Evolutionary conservation across 2,113 vertebrate species (phyloP).

Genomic region (Hymenochirus boettgeri): DNA sequence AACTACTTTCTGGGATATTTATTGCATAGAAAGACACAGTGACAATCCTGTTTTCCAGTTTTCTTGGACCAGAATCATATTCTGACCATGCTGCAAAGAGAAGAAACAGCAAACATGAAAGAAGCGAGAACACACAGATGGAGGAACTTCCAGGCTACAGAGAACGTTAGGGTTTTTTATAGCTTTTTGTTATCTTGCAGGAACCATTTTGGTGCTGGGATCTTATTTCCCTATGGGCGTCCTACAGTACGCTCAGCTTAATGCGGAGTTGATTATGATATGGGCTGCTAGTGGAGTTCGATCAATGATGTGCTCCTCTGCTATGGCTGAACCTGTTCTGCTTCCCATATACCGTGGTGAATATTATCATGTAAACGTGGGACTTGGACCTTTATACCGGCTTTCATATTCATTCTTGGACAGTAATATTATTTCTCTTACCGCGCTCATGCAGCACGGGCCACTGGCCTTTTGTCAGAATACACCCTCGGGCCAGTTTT

Average conservation of each 20-base stretch:
- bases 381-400: constrained; percentile 45
- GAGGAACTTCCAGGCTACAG: too few species aligned
- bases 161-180: constrained; percentile 58
- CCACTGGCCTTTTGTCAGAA: constrained; percentile 56
- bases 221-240: constrained; percentile 62
- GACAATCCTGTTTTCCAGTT: too few species aligned
- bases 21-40: too few species aligned
- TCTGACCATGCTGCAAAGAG: too few species aligned
- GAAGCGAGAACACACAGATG: too few species aligned
- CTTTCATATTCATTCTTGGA: constrained; percentile 60
- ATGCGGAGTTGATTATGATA: constrained; percentile 48
- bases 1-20: too few species aligned
- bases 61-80: too few species aligned
- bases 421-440: constrained; percentile 33
- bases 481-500: constrained; percentile 57
- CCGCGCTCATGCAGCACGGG: constrained; percentile 53
- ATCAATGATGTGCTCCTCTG: constrained; percentile 53
- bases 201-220: constrained; percentile 56
- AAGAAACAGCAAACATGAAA: too few species aligned
- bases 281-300: constrained; percentile 50
- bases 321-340: too few species aligned
- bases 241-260: constrained; percentile 54
- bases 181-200: constrained; percentile 55
- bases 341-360: too few species aligned
- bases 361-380: constrained; percentile 60